Evolutionary conservation across 2,113 vertebrate species (phyloP).

Genomic region (Caracal caracal): DNA sequence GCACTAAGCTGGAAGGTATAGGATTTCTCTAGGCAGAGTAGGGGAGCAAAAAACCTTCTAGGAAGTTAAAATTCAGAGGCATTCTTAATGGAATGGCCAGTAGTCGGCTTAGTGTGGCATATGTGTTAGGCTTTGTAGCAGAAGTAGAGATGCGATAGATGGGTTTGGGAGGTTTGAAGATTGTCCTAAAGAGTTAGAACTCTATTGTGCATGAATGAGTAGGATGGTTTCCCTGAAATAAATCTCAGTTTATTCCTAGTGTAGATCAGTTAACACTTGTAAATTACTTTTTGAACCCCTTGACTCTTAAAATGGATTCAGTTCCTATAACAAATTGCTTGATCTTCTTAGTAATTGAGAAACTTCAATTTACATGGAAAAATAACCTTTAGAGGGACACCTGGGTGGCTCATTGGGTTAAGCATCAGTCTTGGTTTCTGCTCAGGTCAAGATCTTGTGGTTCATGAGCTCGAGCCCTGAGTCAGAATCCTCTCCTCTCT

Average conservation of each 20-base stretch:
- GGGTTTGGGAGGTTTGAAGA: not conserved
- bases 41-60: not conserved
- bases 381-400: not conserved
- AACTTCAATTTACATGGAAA: constrained; percentile 22
- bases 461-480: no score
- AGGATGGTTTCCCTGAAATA: not conserved
- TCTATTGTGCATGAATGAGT: not conserved
- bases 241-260: not conserved
- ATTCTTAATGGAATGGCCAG: not conserved
- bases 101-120: not conserved
- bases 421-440: no score
- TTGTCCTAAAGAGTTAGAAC: not conserved
- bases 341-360: not conserved
- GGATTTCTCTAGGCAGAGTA: not conserved
- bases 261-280: not conserved
- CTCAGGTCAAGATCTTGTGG: no score
- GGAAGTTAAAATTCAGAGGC: not conserved
- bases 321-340: not conserved
- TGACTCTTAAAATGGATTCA: not conserved
- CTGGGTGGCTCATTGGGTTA: no score
- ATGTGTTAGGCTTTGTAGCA: not conserved
- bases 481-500: no score
- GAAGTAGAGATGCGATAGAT: not conserved
- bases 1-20: not conserved
- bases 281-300: not conserved